phyloP scores from a whole-genome alignment of 2,888 invertebrate genomes.

The Leptopilina myrica region DNA sequence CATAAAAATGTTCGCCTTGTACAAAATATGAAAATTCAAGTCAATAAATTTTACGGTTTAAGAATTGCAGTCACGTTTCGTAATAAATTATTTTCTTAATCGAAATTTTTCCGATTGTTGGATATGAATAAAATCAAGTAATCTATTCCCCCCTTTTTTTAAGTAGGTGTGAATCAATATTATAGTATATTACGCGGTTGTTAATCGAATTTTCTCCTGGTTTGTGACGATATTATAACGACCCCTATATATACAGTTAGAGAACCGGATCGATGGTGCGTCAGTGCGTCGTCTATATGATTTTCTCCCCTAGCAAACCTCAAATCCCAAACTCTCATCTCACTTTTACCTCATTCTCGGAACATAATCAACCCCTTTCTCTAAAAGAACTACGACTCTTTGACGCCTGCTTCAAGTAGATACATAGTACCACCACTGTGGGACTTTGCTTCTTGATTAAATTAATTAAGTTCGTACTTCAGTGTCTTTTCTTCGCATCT shows the following conservation, averaged over 20 bases:
- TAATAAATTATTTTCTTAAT: background rate
- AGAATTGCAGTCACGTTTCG: constrained; percentile 1
- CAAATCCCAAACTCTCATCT: background rate
- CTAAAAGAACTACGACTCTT: constrained; percentile 10
- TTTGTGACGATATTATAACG: background rate
- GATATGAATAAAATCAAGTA: constrained; percentile 15
- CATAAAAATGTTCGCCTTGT: background rate
- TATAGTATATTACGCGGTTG: constrained; percentile 1
- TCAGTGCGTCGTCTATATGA: constrained; percentile 19
- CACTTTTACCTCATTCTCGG: background rate
- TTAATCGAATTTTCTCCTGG: constrained; percentile 13
- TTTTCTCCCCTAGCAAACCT: constrained; percentile 14
- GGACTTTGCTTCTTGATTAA: constrained; percentile 13
- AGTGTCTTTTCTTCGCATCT: background rate
- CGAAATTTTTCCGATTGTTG: constrained; percentile 13
- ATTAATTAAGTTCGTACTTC: constrained; percentile 21
- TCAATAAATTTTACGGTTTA: background rate
- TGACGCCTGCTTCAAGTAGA: background rate
- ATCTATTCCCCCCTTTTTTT: background rate
- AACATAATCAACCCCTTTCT: background rate
- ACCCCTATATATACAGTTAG: background rate
- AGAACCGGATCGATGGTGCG: constrained; percentile 2
- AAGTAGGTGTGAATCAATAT: constrained; percentile 10
- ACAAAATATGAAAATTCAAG: background rate
- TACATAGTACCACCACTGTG: no score